Evolutionary conservation across 1,140 invertebrate genomes (phyloP), one percentile per base, ranked within the genome.

Genomic region (Cydia splendana): DNA sequence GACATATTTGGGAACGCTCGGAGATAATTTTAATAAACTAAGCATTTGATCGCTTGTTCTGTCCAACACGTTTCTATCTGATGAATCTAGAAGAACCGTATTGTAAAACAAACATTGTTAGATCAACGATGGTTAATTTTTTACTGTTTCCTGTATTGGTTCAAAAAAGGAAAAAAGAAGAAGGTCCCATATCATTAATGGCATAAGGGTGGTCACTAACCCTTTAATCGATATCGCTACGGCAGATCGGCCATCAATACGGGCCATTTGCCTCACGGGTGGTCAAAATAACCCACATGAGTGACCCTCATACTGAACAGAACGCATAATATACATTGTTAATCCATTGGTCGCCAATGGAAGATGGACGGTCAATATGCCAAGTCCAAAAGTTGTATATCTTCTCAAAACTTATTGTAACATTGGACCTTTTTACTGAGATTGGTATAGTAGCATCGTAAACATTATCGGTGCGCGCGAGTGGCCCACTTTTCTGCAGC

Each of bases 381-480:
- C 57, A 62, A 24, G 20, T 62, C 57, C 15, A 62, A 62, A 62
- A 62, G 57, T 9, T 62, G 57, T 62, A 62, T 62, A 62, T 62
- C 57, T 62, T 62, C 9, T 24, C 10, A 24, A 62, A 62, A 24
- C 6, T 20, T 24, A 24, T 48, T 48, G 18, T 24, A 24, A 62
- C 57, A 62, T 62, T 24, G 18, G 57, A 24, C 57, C 6, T 62
- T 62, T 62, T 24, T 18, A 57, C 15, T 57, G 2, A 20, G 1
- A 62, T 62, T 24, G 57, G 57, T 71, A 20, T 71, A 20, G 67
- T 71, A 71, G 7, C 30, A 45, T 38, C 34, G 38, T 71, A 71
- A 71, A 71, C n/a, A 71, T 71, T 71, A 38, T 71, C 15, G 38
- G 65, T 45, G 30, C 30, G 34, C 34, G n/a, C 30, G 67, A 34